Conservation (phyloP, 2,113 vertebrate genomes). For the Lanius collurio region DNA sequence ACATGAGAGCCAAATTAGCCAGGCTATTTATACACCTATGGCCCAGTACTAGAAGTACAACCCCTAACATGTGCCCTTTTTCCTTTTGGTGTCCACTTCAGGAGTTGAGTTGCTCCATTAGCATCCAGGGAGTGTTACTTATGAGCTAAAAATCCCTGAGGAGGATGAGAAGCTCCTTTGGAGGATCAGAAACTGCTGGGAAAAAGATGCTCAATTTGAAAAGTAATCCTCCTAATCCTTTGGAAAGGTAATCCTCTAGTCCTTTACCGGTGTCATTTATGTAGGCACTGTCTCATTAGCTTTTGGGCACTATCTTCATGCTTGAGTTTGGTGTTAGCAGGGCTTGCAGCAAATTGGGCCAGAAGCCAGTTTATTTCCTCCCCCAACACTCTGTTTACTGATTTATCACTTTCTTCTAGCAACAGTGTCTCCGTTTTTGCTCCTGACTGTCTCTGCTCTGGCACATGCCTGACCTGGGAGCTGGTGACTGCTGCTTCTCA, state of each 20-base stretch:
- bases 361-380: not conserved
- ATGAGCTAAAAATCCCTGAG: not conserved
- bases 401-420: conserved; percentile 9
- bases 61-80: not conserved
- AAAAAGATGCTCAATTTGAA: not conserved
- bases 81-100: not conserved
- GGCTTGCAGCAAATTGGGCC: not conserved
- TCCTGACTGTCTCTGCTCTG: not conserved
- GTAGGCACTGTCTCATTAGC: not conserved
- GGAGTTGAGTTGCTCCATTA: not conserved
- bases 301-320: not conserved
- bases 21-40: not conserved
- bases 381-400: not conserved
- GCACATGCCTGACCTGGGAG: not conserved
- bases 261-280: not conserved
- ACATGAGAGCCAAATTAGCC: fast-evolving
- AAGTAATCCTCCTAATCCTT: not conserved
- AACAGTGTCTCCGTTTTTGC: not conserved
- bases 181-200: not conserved
- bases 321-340: not conserved
- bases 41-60: not conserved
- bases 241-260: not conserved
- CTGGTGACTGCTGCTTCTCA: not conserved
- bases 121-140: not conserved
- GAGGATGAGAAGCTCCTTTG: not conserved